Percentiles rank a stretch among this genome's conserved stretches.
These are phyloP conservation scores for Sceliomorpha sp. DNA, from an alignment of 2,888 invertebrate species.

Conservation along the genomic window DNA sequence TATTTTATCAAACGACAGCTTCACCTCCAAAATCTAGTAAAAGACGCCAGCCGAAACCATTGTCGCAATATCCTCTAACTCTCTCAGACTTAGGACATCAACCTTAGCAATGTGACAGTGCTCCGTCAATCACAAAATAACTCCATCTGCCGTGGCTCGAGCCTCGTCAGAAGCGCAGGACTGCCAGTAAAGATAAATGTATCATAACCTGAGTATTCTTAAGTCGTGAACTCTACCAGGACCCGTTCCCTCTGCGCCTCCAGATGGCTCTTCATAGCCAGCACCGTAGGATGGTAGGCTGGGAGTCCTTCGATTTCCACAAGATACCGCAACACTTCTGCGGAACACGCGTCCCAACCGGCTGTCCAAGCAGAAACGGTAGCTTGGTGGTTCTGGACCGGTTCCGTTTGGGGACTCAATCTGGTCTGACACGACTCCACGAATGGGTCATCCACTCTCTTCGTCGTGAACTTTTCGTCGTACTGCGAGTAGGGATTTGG, in stretches of 20 bases:
- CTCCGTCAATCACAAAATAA: too few relatives aligned
- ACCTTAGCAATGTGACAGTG: too few relatives aligned
- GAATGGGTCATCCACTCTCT: conserved; percentile 1
- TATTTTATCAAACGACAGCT: too few relatives aligned
- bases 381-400: conserved; percentile 19
- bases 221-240: conserved; percentile 63
- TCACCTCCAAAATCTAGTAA: too few relatives aligned
- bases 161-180: too few relatives aligned
- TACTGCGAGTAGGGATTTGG: conserved; percentile 13
- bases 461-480: conserved; percentile 4
- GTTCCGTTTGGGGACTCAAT: conserved; percentile 33
- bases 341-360: conserved; percentile 75
- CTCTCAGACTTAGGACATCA: too few relatives aligned
- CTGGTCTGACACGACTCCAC: conserved; percentile 7
- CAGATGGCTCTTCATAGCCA: conserved; percentile 73
- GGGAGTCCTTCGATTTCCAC: conserved; percentile 73
- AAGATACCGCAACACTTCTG: conserved; percentile 72
- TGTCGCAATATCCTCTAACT: too few relatives aligned
- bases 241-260: conserved; percentile 69
- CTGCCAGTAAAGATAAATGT: not conserved
- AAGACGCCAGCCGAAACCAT: too few relatives aligned
- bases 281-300: conserved; percentile 72
- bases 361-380: conserved; percentile 59
- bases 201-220: conserved; percentile 24
- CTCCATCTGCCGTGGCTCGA: too few relatives aligned